Evolutionary conservation across 2,797 vertebrate genomes (phyloP), one percentile per base, ranked within the genome.

Genomic region (Epinephelus coioides): DNA sequence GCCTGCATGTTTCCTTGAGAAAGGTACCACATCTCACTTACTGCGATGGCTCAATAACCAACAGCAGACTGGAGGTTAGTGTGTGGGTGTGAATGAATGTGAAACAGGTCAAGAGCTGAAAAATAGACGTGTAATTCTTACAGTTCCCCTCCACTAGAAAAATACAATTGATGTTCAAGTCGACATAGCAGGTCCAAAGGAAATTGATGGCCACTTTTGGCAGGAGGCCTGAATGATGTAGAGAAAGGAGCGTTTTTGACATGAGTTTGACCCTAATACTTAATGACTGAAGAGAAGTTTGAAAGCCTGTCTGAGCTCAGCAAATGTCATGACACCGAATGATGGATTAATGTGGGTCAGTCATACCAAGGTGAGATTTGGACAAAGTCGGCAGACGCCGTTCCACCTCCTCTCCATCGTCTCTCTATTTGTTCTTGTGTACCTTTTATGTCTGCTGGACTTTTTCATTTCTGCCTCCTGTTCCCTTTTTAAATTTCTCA

Each of bases 341-440:
- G 84, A 88, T 78, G 70, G 77, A 86, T 87, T 27, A 51, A 73
- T 50, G 56, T 68, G 73, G 76, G 75, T 66, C 70, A 80, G 67
- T 78, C 67, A 8, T 17, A 86, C 69, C 65, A 8, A 73, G 73
- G 72, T 84, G 73, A 82, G 73, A 83, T 55, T 11, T 69, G 66
- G 65, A 74, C n/a, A 46, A 49, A 76, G 67, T 55, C 27, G 53
- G 60, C 71, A 71, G 63, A 59, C n/a, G n/a, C 59, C 9, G 1
- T 19, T 47, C 47, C 64, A 18, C 59, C 38, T 56, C 76, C 30
- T 43, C 70, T 79, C 65, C 69, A 50, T 63, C 56, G 15, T 40
- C 17, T 53, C 70, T 71, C 44, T 69, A 11, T 80, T 69, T 66
- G 56, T 73, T 68, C 62, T 47, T 9, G 1, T 27, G 8, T 11